Conservation (phyloP, 2,888 invertebrate species). For the Epinotia bilunana region DNA sequence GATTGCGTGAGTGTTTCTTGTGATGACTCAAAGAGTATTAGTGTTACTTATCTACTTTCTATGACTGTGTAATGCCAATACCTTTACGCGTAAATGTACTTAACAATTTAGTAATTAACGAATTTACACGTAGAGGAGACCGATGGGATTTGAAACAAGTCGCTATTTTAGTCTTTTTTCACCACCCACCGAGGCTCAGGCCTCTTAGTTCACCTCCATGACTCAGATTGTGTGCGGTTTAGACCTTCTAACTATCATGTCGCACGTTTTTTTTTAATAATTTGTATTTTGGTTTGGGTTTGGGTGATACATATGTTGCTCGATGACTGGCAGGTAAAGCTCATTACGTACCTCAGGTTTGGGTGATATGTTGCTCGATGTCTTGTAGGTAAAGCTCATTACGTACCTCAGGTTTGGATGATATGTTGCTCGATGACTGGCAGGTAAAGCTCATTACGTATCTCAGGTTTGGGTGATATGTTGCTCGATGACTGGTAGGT, state of each 20-base stretch:
- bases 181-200: not conserved
- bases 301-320: too few species aligned
- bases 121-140: slow-evolving; percentile 60
- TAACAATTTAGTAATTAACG: slow-evolving; percentile 78
- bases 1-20: slow-evolving; percentile 22
- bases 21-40: slow-evolving; percentile 29
- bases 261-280: not conserved
- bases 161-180: too few species aligned
- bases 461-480: too few species aligned
- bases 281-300: too few species aligned
- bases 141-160: not conserved
- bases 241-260: not conserved
- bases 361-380: too few species aligned
- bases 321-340: too few species aligned
- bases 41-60: slow-evolving; percentile 21
- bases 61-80: slow-evolving; percentile 60
- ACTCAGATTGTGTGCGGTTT: not conserved
- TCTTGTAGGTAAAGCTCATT: too few species aligned
- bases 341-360: too few species aligned
- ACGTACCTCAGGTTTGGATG: too few species aligned
- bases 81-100: slow-evolving; percentile 68
- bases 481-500: too few species aligned
- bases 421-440: too few species aligned
- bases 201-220: not conserved
- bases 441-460: too few species aligned